Base-by-base conservation (phyloP, 2,888 invertebrate species). In the Aromia moschata region DNA sequence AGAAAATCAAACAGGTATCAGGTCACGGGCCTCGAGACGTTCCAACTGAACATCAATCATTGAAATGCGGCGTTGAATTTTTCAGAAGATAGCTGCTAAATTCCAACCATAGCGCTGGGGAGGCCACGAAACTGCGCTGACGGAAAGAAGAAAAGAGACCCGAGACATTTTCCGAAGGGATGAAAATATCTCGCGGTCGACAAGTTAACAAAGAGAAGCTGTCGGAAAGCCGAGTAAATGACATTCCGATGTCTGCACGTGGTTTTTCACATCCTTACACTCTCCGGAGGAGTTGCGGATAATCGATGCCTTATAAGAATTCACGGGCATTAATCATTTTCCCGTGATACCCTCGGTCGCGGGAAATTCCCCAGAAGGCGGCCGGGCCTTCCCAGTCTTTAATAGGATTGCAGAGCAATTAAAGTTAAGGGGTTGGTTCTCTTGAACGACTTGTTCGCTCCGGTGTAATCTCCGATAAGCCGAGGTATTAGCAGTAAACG, bases 171-270 rank as follows among this genome's bases (percentile, higher is more conserved):
- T 71, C 64, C 59, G 58, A 60, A 62, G 68, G 67, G 69, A 71
- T 70, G 74, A 67, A 71, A 76, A 75, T 74, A 75, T 74, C 71
- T 75, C 68, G 71, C 71, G 74, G 75, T 72, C 71, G 75, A 75
- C 73, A 74, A 70, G 72, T 72, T 73, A 75, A 76, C 76, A 77
- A 75, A 72, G 73, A 69, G 65, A 65, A 67, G 70, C 70, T 70
- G 70, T 70, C 69, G 71, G 69, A 68, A 71, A 70, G 71, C 70
- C 70, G 71, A 64, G 69, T 70, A 75, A 75, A 75, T 75, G 75
- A 70, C 74, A 75, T 75, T 75, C 74, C 75, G 62, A 72, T 75
- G 74, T 75, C 74, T 71, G 68, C 65, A 64, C 67, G 70, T 70
- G 70, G 68, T 70, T 65, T 67, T 63, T 65, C 63, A 41, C 60